A percentile compares a stretch with the other conserved stretches of the same genome.
These are phyloP conservation scores for Globia sparganii DNA, from an alignment of 2,888 invertebrate species.

Conservation along the genomic window DNA sequence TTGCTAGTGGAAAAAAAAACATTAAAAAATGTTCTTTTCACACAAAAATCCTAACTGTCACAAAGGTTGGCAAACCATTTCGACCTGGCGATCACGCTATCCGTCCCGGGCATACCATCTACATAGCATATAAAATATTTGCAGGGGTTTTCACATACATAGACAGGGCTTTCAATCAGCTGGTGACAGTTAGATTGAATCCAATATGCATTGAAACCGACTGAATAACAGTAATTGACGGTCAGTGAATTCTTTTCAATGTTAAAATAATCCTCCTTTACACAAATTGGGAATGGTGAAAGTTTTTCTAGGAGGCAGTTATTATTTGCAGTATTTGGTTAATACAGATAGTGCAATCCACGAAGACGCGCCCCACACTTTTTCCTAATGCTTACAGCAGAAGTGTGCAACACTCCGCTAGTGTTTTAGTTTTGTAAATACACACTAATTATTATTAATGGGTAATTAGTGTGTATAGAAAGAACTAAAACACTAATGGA, in stretches of 20 bases:
- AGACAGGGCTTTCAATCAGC: constrained; percentile 77
- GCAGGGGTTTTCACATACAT: constrained; percentile 48
- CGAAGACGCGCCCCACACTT: too few species aligned
- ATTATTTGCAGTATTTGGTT: background rate
- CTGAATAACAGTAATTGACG: constrained; percentile 78
- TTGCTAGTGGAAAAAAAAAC: background rate
- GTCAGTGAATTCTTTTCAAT: constrained; percentile 64
- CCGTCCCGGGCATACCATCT: constrained; percentile 29
- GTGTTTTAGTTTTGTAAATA: too few species aligned
- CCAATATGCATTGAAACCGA: constrained; percentile 74
- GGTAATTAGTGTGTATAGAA: too few species aligned
- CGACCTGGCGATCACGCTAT: constrained; percentile 23
- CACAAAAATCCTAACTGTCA: constrained; percentile 22
- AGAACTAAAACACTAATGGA: too few species aligned
- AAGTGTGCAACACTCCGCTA: too few species aligned
- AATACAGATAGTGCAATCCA: too few species aligned
- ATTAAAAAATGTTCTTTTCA: background rate
- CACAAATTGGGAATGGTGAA: constrained; percentile 11
- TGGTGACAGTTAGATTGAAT: constrained; percentile 82
- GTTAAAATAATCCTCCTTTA: constrained; percentile 38
- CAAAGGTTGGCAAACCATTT: constrained; percentile 32
- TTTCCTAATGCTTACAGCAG: too few species aligned
- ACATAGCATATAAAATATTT: constrained; percentile 57
- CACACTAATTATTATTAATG: too few species aligned
- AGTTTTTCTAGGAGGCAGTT: background rate